A percentile compares a stretch with the other conserved stretches of the same genome.
These are phyloP conservation scores for Pangasianodon hypophthalmus DNA, from an alignment of 2,113 vertebrate genomes.

Conservation along the genomic window DNA sequence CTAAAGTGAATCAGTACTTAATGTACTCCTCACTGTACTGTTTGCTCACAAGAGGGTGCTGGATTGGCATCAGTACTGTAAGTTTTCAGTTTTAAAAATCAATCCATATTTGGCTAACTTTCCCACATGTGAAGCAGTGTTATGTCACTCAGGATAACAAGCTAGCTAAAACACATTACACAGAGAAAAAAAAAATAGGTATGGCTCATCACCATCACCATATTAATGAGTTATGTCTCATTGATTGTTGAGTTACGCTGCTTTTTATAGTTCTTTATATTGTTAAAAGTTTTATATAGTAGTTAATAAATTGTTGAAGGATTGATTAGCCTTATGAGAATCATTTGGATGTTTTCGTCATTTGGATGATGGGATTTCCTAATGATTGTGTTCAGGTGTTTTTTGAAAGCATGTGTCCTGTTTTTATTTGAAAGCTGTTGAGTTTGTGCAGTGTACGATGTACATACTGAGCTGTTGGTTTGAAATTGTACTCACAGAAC, in stretches of 20 bases:
- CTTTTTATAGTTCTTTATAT: neutral
- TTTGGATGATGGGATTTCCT: neutral
- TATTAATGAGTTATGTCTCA: neutral
- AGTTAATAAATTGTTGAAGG: neutral
- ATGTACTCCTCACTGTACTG: neutral
- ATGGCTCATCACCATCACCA: neutral
- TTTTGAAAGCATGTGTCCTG: neutral
- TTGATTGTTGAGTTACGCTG: neutral
- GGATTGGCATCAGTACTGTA: neutral
- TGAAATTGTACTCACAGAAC: neutral
- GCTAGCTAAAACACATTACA: neutral
- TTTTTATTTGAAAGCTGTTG: neutral
- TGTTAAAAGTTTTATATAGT: neutral
- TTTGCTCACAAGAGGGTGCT: slow-evolving; percentile 16
- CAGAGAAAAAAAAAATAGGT: neutral
- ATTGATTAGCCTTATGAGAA: neutral
- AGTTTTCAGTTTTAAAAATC: neutral
- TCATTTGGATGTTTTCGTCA: neutral
- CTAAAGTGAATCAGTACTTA: neutral
- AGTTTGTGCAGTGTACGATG: neutral
- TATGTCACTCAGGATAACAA: neutral
- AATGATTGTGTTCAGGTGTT: neutral
- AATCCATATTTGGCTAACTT: neutral
- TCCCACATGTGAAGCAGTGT: neutral
- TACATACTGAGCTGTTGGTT: neutral